phyloP scores from a whole-genome alignment of 2,888 invertebrate species.

The Agrotis segetum region DNA sequence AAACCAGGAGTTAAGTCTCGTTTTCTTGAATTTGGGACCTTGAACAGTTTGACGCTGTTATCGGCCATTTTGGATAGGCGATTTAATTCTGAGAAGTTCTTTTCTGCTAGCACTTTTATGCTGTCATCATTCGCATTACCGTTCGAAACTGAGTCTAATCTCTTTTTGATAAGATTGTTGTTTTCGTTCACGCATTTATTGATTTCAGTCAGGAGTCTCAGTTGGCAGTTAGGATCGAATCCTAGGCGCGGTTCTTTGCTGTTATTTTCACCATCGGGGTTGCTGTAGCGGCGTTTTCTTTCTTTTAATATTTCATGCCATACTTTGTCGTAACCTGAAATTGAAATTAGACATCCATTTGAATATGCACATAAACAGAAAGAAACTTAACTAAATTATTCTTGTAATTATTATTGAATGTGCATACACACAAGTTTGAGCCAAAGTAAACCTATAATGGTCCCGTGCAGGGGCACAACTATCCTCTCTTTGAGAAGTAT shows the following conservation, averaged over 20 bases:
- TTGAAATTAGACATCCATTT: background rate
- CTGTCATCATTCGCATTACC: constrained; percentile 73
- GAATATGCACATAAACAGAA: background rate
- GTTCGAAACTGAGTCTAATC: constrained; percentile 74
- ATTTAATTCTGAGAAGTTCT: constrained; percentile 86
- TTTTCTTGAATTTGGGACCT: constrained; percentile 80
- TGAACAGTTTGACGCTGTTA: constrained; percentile 84
- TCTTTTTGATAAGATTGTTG: constrained; percentile 86
- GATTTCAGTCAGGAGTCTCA: constrained; percentile 85
- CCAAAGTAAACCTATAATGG: too few relatives aligned
- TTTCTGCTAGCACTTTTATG: constrained; percentile 84
- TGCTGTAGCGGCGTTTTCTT: constrained; percentile 90
- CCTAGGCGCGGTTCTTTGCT: constrained; percentile 63
- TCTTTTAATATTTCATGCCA: constrained; percentile 93
- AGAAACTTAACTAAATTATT: too few relatives aligned
- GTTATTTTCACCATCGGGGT: constrained; percentile 67
- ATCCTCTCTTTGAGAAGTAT: background rate
- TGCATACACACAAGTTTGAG: too few relatives aligned
- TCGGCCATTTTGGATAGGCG: constrained; percentile 88
- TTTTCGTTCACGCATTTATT: constrained; percentile 86
- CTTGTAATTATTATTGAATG: too few relatives aligned
- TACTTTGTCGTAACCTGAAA: constrained; percentile 91
- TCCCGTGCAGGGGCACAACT: too few relatives aligned
- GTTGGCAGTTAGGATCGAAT: constrained; percentile 79
- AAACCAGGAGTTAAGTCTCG: constrained; percentile 85